Base-by-base conservation (phyloP, 2,888 invertebrate genomes). In the Hoplodrina blanda region DNA sequence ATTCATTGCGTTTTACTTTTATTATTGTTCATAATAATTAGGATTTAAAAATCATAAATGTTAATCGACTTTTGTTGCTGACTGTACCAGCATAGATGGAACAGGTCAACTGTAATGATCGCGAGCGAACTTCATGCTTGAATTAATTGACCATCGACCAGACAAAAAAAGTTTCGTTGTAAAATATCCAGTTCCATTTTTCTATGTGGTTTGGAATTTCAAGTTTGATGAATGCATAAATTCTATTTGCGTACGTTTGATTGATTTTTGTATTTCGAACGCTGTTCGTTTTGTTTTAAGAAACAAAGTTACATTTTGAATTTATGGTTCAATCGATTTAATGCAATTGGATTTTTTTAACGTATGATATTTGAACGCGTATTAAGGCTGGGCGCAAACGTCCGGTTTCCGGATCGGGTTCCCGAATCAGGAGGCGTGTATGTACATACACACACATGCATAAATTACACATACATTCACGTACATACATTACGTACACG, bases 71-170 rank as follows among this genome's bases (percentile, higher is more conserved):
- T 30, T 30, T 30, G 30, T 4, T 3, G 30, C 30, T 4, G 30
- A 30, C 4, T 33, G 41, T 53, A 62, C 44, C 53, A 50, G 2
- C 55, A 53, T 62, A 63, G 73, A 50, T 25, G 41, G 8, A n/a
- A 10, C 44, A 69, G 69, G 76, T 78, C 78, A 76, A 41, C 76
- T 63, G 80, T 69, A 41, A 56, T 50, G 53, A 67, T 62, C 62
- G 17, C 30, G 33, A 60, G 37, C 41, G 50, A 30, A 44, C 44
- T 61, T 62, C 44, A 68, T 33, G 69, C 76, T 63, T 76, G 69
- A 60, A 66, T 66, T 41, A 63, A 69, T 69, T 50, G 60, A 46
- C 30, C 53, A 80, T 54, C 4, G 65, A 65, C 10, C 17, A 2
- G 15, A 25, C 2, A 11, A 69, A 66, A n/a, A 69, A 65, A 55